phyloP scores from a whole-genome alignment of 2,888 invertebrate genomes.

The Nineta flava region DNA sequence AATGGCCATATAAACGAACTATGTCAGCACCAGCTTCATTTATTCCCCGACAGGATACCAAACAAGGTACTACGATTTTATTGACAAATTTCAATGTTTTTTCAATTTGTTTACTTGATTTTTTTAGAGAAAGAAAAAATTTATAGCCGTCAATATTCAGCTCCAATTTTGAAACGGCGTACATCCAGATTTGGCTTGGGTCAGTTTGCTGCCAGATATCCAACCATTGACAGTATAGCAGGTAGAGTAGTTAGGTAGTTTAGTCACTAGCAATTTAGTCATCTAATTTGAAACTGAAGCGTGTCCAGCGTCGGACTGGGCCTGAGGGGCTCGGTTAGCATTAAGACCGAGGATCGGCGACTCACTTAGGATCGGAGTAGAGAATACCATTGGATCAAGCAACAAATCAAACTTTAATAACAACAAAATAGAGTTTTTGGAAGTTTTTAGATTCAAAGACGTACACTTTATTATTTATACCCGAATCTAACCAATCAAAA shows the following conservation, averaged over 20 bases:
- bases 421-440: no score
- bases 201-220: slow-evolving; percentile 39
- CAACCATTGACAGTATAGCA: slow-evolving; percentile 42
- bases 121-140: slow-evolving; percentile 63
- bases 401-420: no score
- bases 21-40: slow-evolving; percentile 85
- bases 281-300: no score
- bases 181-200: slow-evolving; percentile 83
- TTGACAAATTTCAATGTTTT: neutral
- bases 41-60: slow-evolving; percentile 56
- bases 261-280: neutral
- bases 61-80: slow-evolving; percentile 33
- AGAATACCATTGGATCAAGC: no score
- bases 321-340: no score
- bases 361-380: no score
- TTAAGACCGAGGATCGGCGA: no score
- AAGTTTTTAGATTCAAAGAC: no score
- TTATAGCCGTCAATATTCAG: slow-evolving; percentile 83
- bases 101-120: neutral
- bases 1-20: slow-evolving; percentile 90
- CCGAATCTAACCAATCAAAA: no score
- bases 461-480: no score
- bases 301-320: no score
- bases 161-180: slow-evolving; percentile 86
- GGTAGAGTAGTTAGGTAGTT: slow-evolving; percentile 27